Evolutionary conservation across 1,140 invertebrate genomes (phyloP), one percentile per base, ranked within the genome.

Genomic region (Piezodorus guildinii): DNA sequence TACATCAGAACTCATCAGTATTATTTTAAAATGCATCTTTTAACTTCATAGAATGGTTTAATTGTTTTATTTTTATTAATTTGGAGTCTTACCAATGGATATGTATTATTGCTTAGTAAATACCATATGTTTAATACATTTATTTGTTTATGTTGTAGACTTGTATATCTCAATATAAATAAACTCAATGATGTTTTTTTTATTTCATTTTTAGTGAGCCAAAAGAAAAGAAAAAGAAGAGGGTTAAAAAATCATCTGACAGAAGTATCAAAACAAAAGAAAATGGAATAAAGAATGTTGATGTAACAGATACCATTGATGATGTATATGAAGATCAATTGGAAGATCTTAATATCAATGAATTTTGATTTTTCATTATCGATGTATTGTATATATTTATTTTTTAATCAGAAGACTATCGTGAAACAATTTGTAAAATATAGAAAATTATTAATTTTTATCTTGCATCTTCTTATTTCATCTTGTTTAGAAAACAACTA

Each of bases 301-400:
- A 8, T 49, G 46, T 49, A 6, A 21, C n/a, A n/a, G 9, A 49
- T 4, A 49, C 46, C 17, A 60, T 23, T 25, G 61, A 62, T 52
- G 66, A 68, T 43, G 0, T 60, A 14, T 30, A 58, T 52, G 64
- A 67, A n/a, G 62, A 67, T 39, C 34, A 65, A 49, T 59, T 65
- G 27, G 63, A 67, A 61, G 66, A 67, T 30, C 19, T 65, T 14
- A 52, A 65, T 39, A 61, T 59, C 17, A 52, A 65, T 39, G 46
- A 39, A 34, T 30, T 65, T 45, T 60, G 34, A 39, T 39, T 1
- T 10, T 39, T 39, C 9, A 39, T 39, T 3, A n/a, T 30, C 27
- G 8, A 30, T 30, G 27, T 30, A 30, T 30, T 30, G 8, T 30
- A 30, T 30, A 30, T 30, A 30, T 30, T 4, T 30, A 30, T 30